Evolutionary conservation across 2,797 vertebrate genomes (phyloP).

Genomic region (Salmo trutta): DNA sequence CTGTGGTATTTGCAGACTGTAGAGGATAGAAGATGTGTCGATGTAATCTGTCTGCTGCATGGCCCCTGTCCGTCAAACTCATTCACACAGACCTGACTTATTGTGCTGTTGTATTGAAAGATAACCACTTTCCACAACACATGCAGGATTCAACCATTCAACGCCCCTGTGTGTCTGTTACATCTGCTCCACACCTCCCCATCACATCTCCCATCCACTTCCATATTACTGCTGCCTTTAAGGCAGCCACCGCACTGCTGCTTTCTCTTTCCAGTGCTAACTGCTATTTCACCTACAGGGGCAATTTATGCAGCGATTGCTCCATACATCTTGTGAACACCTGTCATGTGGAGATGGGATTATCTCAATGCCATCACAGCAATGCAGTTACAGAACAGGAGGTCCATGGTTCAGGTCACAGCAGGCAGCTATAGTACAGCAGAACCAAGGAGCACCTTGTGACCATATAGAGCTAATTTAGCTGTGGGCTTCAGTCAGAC

Average conservation of each 20-base stretch:
- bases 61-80: conserved; percentile 60
- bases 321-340: conserved; percentile 65
- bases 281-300: conserved; percentile 40
- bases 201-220: conserved; percentile 15
- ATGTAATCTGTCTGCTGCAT: conserved; percentile 57
- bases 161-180: background rate
- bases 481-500: conserved; percentile 28
- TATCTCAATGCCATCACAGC: conserved; percentile 44
- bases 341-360: conserved; percentile 67
- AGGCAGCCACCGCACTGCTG: background rate
- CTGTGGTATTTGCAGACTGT: conserved; percentile 31
- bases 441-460: conserved; percentile 27
- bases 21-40: conserved; percentile 39
- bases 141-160: conserved; percentile 41
- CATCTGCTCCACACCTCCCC: conserved; percentile 16
- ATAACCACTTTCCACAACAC: conserved; percentile 59
- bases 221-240: background rate
- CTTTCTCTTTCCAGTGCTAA: conserved; percentile 33
- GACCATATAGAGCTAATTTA: conserved; percentile 26
- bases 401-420: conserved; percentile 58
- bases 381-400: conserved; percentile 51
- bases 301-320: conserved; percentile 67
- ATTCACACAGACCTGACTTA: conserved; percentile 59
- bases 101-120: conserved; percentile 59
- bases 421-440: conserved; percentile 31